Conservation (phyloP, 2,113 vertebrate genomes). For the Alosa alosa region DNA sequence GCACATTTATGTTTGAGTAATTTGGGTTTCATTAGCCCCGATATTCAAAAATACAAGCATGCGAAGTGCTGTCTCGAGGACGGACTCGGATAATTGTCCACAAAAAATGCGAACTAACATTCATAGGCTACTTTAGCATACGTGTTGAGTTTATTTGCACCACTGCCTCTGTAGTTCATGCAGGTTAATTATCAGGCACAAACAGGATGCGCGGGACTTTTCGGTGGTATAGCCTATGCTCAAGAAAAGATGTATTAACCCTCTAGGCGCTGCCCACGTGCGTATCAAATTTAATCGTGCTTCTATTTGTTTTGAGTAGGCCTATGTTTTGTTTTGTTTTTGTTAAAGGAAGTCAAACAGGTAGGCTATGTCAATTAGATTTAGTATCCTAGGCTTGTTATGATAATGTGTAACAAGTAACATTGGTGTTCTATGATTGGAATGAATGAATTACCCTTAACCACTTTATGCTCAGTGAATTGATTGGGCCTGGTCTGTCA, state of each 20-base stretch:
- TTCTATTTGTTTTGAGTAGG: not conserved
- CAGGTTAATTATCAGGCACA: constrained; percentile 68
- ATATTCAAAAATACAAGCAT: not conserved
- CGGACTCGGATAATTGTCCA: not conserved
- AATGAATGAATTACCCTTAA: not conserved
- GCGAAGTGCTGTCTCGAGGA: not conserved
- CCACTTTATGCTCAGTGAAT: not conserved
- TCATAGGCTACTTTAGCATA: not conserved
- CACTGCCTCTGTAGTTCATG: constrained; percentile 69
- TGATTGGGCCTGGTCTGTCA: not conserved
- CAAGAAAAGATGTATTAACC: constrained; percentile 56
- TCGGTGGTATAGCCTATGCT: constrained; percentile 46
- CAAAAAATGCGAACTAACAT: not conserved
- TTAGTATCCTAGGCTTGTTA: not conserved
- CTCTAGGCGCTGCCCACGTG: constrained; percentile 36
- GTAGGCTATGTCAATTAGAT: not conserved
- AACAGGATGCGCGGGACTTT: constrained; percentile 71
- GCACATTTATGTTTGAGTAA: not conserved
- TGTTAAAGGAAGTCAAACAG: not conserved
- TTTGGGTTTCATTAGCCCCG: not conserved
- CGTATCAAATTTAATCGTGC: not conserved
- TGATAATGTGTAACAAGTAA: not conserved
- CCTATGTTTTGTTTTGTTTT: not conserved
- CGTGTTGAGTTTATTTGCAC: constrained; percentile 61
- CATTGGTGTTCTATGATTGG: not conserved